Percentiles rank a stretch among this genome's conserved stretches.
phyloP scores from a whole-genome alignment of 1,140 invertebrate species.

The Trypoxylus dichotomus region DNA sequence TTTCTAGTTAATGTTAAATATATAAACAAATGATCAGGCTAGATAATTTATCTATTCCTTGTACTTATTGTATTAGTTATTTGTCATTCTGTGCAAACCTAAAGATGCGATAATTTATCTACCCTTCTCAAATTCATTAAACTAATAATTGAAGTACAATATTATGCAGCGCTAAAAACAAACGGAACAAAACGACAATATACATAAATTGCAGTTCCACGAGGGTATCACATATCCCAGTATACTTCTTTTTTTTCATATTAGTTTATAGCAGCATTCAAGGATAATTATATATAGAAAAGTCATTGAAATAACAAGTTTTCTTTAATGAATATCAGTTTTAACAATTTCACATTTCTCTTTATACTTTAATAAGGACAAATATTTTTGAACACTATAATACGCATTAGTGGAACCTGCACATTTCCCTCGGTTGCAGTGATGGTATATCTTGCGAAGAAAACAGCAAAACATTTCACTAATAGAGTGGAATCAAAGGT shows the following conservation, averaged over 20 bases:
- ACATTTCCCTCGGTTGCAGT: constrained; percentile 3
- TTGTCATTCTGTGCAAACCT: too few species aligned
- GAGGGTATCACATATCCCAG: background rate
- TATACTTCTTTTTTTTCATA: background rate
- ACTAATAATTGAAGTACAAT: background rate
- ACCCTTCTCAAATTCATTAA: background rate
- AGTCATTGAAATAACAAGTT: constrained; percentile 27
- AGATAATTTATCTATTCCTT: too few species aligned
- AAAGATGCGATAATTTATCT: background rate
- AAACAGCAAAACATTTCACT: constrained; percentile 15
- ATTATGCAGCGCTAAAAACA: background rate
- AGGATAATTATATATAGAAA: constrained; percentile 1
- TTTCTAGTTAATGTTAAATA: too few species aligned
- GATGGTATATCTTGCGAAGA: background rate
- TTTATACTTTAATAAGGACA: constrained; percentile 6
- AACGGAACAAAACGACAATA: background rate
- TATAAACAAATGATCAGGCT: too few species aligned
- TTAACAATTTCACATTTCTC: constrained; percentile 25
- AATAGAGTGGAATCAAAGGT: constrained; percentile 18
- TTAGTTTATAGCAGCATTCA: background rate
- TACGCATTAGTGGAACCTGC: constrained; percentile 30
- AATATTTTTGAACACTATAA: constrained; percentile 17
- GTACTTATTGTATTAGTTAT: too few species aligned
- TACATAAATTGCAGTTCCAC: constrained; percentile 14
- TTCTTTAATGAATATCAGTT: constrained; percentile 28